Evolutionary conservation across 1,140 invertebrate genomes (phyloP).

Genomic region (Mercenaria mercenaria): DNA sequence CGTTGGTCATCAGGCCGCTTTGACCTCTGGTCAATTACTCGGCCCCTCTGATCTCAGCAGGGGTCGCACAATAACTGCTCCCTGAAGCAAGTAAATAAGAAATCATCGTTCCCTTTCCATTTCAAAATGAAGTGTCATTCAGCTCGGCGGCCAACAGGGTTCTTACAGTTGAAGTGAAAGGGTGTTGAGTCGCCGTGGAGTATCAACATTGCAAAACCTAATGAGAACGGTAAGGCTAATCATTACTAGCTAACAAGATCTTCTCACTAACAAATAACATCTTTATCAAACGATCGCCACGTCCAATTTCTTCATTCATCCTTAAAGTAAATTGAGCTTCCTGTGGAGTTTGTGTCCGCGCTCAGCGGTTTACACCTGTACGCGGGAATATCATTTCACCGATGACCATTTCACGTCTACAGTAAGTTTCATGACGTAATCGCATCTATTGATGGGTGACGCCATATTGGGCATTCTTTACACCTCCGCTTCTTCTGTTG

Average conservation of each 20-base stretch:
- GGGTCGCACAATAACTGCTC: conserved; percentile 19
- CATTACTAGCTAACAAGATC: conserved; percentile 63
- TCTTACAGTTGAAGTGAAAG: conserved; percentile 34
- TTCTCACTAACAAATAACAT: conserved; percentile 62
- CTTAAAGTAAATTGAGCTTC: conserved; percentile 39
- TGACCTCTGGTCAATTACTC: conserved; percentile 66
- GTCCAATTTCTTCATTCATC: background rate
- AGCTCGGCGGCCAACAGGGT: conserved; percentile 20
- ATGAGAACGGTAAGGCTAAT: conserved; percentile 63
- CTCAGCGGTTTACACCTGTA: conserved; percentile 50
- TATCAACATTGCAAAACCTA: conserved; percentile 52
- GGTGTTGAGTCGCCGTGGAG: conserved; percentile 45
- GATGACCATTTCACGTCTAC: conserved; percentile 44
- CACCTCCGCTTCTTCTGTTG: conserved; percentile 17
- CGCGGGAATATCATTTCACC: conserved; percentile 53
- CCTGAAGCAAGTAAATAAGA: conserved; percentile 57
- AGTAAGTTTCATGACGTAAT: conserved; percentile 51
- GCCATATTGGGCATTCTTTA: conserved; percentile 41
- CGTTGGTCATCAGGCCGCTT: conserved; percentile 55
- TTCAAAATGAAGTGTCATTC: conserved; percentile 63
- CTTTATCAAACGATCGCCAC: conserved; percentile 55
- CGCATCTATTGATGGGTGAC: conserved; percentile 27
- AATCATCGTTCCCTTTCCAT: conserved; percentile 31
- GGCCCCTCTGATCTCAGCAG: conserved; percentile 65
- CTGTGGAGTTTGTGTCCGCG: conserved; percentile 6